phyloP scores from a whole-genome alignment of 37 sponge, comb jelly and placozoan species.

The Petrosia ficiformis region DNA sequence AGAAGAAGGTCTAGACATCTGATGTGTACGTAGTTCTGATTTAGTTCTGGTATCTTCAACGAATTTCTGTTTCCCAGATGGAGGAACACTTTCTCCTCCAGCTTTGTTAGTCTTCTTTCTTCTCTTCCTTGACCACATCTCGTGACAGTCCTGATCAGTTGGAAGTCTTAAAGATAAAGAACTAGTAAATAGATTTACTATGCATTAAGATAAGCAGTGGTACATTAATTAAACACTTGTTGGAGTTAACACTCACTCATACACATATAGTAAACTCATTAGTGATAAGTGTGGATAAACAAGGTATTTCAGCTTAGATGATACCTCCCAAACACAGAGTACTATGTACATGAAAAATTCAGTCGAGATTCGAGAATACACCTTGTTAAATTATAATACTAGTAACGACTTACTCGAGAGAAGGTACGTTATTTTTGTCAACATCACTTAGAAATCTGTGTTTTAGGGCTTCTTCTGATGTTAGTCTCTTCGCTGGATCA shows the following conservation, averaged over 20 bases:
- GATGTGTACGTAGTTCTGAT: no score
- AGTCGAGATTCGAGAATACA: no score
- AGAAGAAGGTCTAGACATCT: background rate
- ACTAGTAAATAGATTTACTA: background rate
- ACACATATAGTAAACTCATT: background rate
- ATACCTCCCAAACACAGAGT: no score
- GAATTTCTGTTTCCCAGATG: background rate
- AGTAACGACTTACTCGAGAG: constrained; percentile 76
- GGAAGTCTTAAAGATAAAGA: constrained; percentile 63
- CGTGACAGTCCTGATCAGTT: constrained; percentile 94
- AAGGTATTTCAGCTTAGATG: background rate
- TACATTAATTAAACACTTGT: background rate
- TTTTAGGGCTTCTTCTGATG: constrained; percentile 76
- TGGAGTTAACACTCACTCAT: background rate
- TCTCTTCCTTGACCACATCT: constrained; percentile 90
- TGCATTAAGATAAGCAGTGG: background rate
- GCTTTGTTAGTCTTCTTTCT: constrained; percentile 54
- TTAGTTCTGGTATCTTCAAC: no score
- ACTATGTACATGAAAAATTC: no score
- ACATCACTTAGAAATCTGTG: constrained; percentile 81
- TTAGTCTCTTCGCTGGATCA: constrained; percentile 85
- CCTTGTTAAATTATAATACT: no score
- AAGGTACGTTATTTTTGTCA: constrained; percentile 37
- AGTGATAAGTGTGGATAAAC: no score
- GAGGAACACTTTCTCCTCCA: background rate